Conservation (phyloP, 23 tunicate species). For the Aplidium turbinatum region DNA sequence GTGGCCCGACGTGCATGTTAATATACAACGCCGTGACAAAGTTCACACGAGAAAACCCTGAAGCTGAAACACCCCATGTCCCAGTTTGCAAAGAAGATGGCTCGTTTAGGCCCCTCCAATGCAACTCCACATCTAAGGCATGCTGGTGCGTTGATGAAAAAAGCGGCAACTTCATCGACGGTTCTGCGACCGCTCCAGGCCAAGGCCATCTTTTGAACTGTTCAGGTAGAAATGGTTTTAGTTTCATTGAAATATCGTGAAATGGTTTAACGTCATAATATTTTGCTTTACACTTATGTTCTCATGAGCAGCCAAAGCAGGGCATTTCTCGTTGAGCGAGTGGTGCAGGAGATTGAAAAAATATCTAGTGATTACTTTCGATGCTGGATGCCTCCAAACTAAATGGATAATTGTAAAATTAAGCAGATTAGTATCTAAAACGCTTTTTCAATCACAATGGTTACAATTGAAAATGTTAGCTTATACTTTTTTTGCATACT, state of each 20-base stretch:
- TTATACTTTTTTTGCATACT: no score
- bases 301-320: no score
- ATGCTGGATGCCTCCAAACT: no score
- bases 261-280: constrained; percentile 1
- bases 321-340: no score
- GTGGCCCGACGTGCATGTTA: background rate
- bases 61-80: constrained; percentile 4
- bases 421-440: no score
- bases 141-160: constrained; percentile 46
- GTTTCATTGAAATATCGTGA: no score
- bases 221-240: constrained; percentile 7
- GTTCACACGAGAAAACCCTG: background rate
- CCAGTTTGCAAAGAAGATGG: constrained; percentile 30
- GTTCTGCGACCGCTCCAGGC: constrained; percentile 7
- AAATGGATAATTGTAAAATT: no score
- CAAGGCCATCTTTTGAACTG: constrained; percentile 1
- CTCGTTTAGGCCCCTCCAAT: constrained; percentile 15
- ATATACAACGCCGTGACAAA: background rate
- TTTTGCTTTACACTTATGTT: background rate
- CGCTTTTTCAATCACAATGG: no score
- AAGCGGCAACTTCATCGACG: constrained; percentile 15
- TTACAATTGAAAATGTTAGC: no score
- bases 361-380: no score
- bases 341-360: no score
- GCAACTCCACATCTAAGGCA: constrained; percentile 5